Conservation (phyloP, 2,797 vertebrate genomes). For the Ctenosaura bakeri region DNA sequence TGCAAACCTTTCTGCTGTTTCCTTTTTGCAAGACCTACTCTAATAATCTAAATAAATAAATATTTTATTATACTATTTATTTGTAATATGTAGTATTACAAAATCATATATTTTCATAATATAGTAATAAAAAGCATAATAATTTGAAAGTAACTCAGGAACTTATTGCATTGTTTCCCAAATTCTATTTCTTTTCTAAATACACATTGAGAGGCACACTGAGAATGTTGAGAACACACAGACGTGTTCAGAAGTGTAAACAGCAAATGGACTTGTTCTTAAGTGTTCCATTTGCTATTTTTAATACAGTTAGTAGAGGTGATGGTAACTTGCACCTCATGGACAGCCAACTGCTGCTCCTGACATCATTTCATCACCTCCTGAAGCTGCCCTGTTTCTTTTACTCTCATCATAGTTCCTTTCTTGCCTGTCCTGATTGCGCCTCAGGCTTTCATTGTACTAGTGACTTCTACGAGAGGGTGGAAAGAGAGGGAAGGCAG, state of each 20-base stretch:
- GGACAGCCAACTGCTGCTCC: neutral
- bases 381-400: too few relatives aligned
- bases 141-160: neutral
- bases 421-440: too few relatives aligned
- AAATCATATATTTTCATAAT: too few relatives aligned
- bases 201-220: too few relatives aligned
- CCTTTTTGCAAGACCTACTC: neutral
- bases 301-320: neutral
- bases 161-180: constrained; percentile 31
- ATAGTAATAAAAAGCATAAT: constrained; percentile 12
- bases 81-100: too few relatives aligned
- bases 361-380: neutral
- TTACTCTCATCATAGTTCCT: too few relatives aligned
- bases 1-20: neutral
- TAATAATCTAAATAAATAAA: neutral
- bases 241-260: neutral
- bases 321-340: neutral
- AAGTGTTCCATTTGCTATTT: neutral
- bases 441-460: too few relatives aligned
- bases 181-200: constrained; percentile 4
- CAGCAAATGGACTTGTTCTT: neutral
- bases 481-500: too few relatives aligned
- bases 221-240: too few relatives aligned
- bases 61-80: too few relatives aligned
- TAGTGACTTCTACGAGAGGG: too few relatives aligned